Conservation (phyloP, 2,888 invertebrate genomes). For the Druceiella hillmani region DNA sequence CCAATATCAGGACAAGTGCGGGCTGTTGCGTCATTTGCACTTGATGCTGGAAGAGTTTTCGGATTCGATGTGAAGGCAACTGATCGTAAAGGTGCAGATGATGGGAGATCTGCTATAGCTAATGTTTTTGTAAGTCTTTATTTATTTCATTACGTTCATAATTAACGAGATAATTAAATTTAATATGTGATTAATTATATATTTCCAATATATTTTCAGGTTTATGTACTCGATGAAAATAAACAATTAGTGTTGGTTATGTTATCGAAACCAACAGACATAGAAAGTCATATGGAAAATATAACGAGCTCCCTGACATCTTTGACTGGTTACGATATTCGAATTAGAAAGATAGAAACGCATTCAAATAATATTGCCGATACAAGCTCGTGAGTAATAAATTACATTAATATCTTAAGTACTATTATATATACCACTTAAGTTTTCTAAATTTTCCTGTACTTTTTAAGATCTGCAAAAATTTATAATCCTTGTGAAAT, state of each 20-base stretch:
- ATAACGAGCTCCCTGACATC: slow-evolving; percentile 64
- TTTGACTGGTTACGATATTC: slow-evolving; percentile 72
- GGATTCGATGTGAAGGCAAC: slow-evolving; percentile 87
- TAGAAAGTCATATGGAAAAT: slow-evolving; percentile 65
- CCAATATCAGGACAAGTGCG: slow-evolving; percentile 70
- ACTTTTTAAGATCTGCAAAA: too few relatives aligned
- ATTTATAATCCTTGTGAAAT: too few relatives aligned
- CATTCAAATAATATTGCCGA: too few relatives aligned
- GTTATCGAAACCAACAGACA: slow-evolving; percentile 68
- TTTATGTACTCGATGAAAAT: slow-evolving; percentile 76
- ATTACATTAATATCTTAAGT: too few relatives aligned
- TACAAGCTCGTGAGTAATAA: too few relatives aligned
- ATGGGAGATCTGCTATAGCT: slow-evolving; percentile 76
- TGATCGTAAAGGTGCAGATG: slow-evolving; percentile 72
- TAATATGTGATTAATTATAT: too few relatives aligned
- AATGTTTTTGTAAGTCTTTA: slow-evolving; percentile 71
- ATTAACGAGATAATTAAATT: slow-evolving; percentile 4
- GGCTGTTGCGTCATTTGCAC: slow-evolving; percentile 61
- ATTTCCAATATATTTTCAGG: slow-evolving; percentile 38
- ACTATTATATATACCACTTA: too few relatives aligned
- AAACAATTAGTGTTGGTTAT: slow-evolving; percentile 76
- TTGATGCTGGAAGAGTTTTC: slow-evolving; percentile 70
- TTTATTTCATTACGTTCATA: not conserved
- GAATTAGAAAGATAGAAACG: slow-evolving; percentile 72
- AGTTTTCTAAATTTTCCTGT: too few relatives aligned